phyloP scores from a whole-genome alignment of 2,888 invertebrate genomes.

The Linnaemya vulpina region DNA sequence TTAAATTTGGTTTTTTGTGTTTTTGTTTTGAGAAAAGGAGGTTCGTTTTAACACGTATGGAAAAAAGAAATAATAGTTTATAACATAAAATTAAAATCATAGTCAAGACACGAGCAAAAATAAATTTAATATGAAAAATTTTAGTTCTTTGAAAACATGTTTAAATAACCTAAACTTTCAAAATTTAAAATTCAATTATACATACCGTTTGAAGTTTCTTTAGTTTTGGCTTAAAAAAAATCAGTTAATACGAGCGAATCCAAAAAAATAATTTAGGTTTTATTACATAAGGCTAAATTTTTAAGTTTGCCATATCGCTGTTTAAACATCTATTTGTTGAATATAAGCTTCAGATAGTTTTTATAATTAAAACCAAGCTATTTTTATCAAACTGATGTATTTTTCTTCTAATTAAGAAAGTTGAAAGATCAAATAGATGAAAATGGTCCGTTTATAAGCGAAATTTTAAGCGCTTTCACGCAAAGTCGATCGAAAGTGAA shows the following conservation, averaged over 20 bases:
- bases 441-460: no score
- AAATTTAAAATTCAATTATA: constrained; percentile 31
- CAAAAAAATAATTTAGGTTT: constrained; percentile 42
- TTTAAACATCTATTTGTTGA: constrained; percentile 1
- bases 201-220: constrained; percentile 50
- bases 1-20: constrained; percentile 22
- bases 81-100: constrained; percentile 72
- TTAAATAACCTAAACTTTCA: constrained; percentile 20
- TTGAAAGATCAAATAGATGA: no score
- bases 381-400: neutral
- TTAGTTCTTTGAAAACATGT: neutral
- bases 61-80: constrained; percentile 73
- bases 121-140: constrained; percentile 25
- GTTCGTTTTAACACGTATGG: constrained; percentile 68
- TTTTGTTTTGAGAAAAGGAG: constrained; percentile 43
- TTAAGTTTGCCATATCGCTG: constrained; percentile 4
- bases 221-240: constrained; percentile 41
- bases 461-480: no score
- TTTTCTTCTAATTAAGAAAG: no score
- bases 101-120: constrained; percentile 48
- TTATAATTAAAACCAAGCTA: neutral
- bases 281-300: neutral
- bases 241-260: constrained; percentile 37
- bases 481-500: no score
- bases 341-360: constrained; percentile 1